Evolutionary conservation across 2,113 vertebrate species (phyloP).

Genomic region (Fukomys damarensis): DNA sequence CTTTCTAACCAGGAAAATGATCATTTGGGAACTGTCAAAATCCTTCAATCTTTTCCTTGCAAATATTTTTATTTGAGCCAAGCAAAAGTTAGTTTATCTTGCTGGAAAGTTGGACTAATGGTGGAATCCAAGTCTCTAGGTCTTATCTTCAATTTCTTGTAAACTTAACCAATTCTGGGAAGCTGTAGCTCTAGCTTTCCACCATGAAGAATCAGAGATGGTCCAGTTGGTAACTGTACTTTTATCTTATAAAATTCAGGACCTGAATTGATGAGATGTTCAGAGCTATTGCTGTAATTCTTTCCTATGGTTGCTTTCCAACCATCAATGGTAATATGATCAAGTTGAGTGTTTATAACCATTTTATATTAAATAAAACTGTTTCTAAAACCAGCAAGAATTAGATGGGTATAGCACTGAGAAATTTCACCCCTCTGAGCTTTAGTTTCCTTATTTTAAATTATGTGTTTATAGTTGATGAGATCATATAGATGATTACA

Average conservation of each 20-base stretch:
- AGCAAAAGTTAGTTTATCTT: background rate
- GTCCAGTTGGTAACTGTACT: background rate
- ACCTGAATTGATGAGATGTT: background rate
- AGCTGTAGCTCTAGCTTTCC: background rate
- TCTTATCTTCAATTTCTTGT: background rate
- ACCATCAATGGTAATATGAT: background rate
- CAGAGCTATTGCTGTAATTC: background rate
- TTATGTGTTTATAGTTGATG: background rate
- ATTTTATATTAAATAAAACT: background rate
- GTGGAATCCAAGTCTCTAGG: background rate
- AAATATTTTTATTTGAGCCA: constrained; percentile 21
- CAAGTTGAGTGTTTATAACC: background rate
- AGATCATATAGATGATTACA: background rate
- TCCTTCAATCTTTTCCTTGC: background rate
- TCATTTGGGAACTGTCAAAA: background rate
- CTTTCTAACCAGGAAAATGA: background rate
- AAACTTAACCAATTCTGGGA: background rate
- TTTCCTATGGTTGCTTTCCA: background rate
- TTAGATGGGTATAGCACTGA: background rate
- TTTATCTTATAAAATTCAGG: background rate
- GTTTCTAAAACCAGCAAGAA: background rate
- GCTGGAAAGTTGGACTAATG: background rate
- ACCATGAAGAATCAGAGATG: background rate
- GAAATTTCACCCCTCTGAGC: background rate
- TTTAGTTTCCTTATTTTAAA: background rate